Evolutionary conservation across 2,113 vertebrate species (phyloP), one percentile per base, ranked within the genome.

Genomic region (Pseudonaja textilis): DNA sequence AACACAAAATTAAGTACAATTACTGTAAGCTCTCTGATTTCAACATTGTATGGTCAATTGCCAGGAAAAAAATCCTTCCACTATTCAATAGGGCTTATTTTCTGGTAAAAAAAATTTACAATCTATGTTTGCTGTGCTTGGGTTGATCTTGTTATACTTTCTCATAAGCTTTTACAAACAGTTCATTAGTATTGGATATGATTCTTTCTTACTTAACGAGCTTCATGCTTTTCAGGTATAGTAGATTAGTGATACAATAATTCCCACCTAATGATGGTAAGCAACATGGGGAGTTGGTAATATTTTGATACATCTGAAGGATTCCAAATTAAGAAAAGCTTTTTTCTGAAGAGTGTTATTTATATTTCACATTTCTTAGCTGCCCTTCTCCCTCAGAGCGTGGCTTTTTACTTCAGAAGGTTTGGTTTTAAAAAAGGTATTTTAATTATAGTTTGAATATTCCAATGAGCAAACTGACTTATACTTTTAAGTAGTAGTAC

Each of bases 361-460:
- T n/a, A 16, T 69, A n/a, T 16, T 69, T 69, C 29, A 69, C 29
- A 69, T 14, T 69, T n/a, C 29, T 69, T 69, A 69, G 16, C 29
- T 69, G 12, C 29, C 64, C 29, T n/a, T 69, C 29, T 69, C 12
- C 61, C 26, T 64, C 61, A 64, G 61, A 69, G 29, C 16, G 61
- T n/a, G 12, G 29, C 61, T 69, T 69, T 29, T 69, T 69, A 69
- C 61, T 69, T 69, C 29, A 69, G 64, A 69, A 69, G 14, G 12
- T 34, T 74, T 74, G 14, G n/a, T 74, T 74, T 34, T 39, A 39
- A 74, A n/a, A 81, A 81, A 20, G n/a, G 25, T 90, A 22, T 23
- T 95, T 94, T 91, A 92, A 87, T 81, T 74, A 23, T 64, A 22
- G 92, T 90, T 95, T 93, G 92, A 92, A 94, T 94, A 8, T 47